A percentile compares a stretch with the other conserved stretches of the same genome.
Evolutionary conservation across 2,797 vertebrate species (phyloP).

Genomic region (Phalanger gymnotis): DNA sequence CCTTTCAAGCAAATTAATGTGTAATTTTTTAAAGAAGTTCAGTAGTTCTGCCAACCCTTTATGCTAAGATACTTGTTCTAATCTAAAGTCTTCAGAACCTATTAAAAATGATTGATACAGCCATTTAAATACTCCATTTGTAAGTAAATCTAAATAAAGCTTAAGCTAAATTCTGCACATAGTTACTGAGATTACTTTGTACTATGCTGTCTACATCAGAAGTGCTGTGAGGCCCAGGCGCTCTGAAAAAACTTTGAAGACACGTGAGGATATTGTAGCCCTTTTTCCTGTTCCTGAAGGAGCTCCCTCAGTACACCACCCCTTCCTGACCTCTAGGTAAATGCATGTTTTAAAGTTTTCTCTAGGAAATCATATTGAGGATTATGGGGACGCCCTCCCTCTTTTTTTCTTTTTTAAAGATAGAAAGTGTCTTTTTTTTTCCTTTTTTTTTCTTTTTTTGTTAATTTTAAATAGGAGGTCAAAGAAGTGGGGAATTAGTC

Average conservation of each 20-base stretch:
- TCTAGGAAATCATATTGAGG: slow-evolving; percentile 77
- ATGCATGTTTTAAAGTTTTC: slow-evolving; percentile 81
- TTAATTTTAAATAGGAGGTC: slow-evolving; percentile 70
- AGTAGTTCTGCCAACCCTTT: slow-evolving; percentile 5
- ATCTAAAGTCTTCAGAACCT: slow-evolving; percentile 43
- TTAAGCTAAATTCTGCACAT: slow-evolving; percentile 68
- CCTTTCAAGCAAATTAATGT: slow-evolving; percentile 4
- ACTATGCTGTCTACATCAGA: slow-evolving; percentile 81
- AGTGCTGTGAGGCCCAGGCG: slow-evolving; percentile 80
- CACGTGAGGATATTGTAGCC: slow-evolving; percentile 78
- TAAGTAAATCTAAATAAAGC: slow-evolving; percentile 68
- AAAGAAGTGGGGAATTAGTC: slow-evolving; percentile 62
- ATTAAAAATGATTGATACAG: slow-evolving; percentile 61
- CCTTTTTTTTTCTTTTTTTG: slow-evolving; percentile 39
- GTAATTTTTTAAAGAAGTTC: slow-evolving; percentile 10
- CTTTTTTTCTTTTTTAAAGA: neutral
- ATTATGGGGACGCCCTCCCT: slow-evolving; percentile 13
- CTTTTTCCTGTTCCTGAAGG: slow-evolving; percentile 73
- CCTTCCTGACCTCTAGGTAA: slow-evolving; percentile 82
- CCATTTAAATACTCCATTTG: slow-evolving; percentile 67
- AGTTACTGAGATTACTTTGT: slow-evolving; percentile 80
- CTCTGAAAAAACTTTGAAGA: slow-evolving; percentile 80
- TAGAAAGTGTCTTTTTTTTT: slow-evolving; percentile 42
- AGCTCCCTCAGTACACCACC: slow-evolving; percentile 77
- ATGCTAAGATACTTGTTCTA: slow-evolving; percentile 28